phyloP scores from a whole-genome alignment of 2,797 vertebrate genomes.

The Dicrostonyx torquatus region DNA sequence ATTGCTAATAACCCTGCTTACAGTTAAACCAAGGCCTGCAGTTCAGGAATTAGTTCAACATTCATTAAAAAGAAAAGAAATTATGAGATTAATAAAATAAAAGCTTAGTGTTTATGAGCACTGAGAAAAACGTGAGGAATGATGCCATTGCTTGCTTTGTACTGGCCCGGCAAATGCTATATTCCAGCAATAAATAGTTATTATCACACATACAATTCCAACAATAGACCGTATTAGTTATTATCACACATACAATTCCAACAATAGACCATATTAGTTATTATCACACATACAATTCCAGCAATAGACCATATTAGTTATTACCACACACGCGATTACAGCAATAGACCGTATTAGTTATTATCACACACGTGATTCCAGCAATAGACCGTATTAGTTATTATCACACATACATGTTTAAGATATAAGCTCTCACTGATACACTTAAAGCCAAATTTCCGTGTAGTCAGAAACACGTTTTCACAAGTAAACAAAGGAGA shows the following conservation, averaged over 20 bases:
- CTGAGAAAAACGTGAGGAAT: slow-evolving; percentile 11
- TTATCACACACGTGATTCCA: too few species aligned
- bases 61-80: slow-evolving; percentile 72
- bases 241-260: too few species aligned
- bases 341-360: too few species aligned
- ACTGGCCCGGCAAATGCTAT: background rate
- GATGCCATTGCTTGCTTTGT: slow-evolving; percentile 27
- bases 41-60: slow-evolving; percentile 57
- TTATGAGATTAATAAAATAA: slow-evolving; percentile 41
- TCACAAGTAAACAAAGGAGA: slow-evolving; percentile 21
- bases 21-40: slow-evolving; percentile 54
- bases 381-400: too few species aligned
- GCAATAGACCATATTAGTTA: too few species aligned
- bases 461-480: background rate
- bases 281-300: too few species aligned
- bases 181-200: too few species aligned
- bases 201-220: too few species aligned
- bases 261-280: too few species aligned
- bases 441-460: slow-evolving; percentile 23
- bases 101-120: slow-evolving; percentile 4
- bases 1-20: background rate
- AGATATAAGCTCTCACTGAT: background rate
- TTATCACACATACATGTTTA: background rate
- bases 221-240: too few species aligned
- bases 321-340: too few species aligned